Evolutionary conservation across 35 echinoderm and acorn worm species (phyloP), one percentile per base, ranked within the genome.

Genomic region (Eucidaris tribuloides): DNA sequence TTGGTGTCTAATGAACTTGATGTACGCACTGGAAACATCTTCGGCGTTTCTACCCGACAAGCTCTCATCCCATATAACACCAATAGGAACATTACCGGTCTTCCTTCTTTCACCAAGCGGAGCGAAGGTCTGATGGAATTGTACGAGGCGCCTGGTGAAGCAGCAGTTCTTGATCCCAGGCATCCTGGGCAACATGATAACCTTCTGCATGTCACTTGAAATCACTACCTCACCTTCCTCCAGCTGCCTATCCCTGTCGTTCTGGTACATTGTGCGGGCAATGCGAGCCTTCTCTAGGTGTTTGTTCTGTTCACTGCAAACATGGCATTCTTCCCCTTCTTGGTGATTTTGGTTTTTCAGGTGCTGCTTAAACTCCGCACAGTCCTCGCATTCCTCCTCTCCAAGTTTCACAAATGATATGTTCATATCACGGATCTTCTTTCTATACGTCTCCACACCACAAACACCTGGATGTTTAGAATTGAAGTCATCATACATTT

Each of bases 401-500:
- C 54, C 42, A 30, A 61, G 54, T 37, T 81, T 59, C 5, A 11
- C 42, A 81, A 81, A 81, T 3, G 29, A 11, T 20, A 81, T 81
- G 79, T 81, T 81, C 57, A 81, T 81, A 4, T 28, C 49, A 1
- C 27, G 18, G 3, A 81, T 3, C 32, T 4, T 36, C 38, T 37
- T 60, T 24, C 79, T 54, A 50, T 81, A 81, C 7, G 30, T 61
- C 62, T 81, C 54, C 23, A 3, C 29, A 34, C 54, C 49, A 81
- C 79, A 81, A 37, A 81, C n/a, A 7, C 37, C 22, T 27, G 77
- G 49, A 41, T 81, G 54, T 81, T 81, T 81, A 7, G 24, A 22
- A 54, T 61, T 58, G n/a, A 81, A 60, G 52, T 81, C 79, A 4
- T 81, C 40, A 22, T 58, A 81, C 79, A 81, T 81, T 5, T 58